A percentile compares a stretch with the other conserved stretches of the same genome.
Evolutionary conservation across 2,888 invertebrate species (phyloP).

Genomic region (Oligia fasciuncula): DNA sequence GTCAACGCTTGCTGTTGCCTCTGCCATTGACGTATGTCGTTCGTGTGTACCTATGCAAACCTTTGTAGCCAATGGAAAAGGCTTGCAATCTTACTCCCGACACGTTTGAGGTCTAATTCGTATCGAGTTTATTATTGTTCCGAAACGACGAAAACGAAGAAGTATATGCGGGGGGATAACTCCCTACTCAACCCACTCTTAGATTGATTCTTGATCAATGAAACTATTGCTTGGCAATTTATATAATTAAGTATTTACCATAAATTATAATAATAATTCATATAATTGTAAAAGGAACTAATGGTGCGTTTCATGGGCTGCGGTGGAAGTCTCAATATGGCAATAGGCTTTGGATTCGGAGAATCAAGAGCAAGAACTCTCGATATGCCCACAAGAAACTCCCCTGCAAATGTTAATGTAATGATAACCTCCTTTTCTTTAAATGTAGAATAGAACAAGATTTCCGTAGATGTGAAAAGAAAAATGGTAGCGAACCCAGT

Average conservation of each 20-base stretch:
- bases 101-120: not conserved
- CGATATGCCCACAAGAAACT: conserved; percentile 7
- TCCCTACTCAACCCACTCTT: not conserved
- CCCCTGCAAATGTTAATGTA: conserved; percentile 17
- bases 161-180: not conserved
- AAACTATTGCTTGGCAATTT: not conserved
- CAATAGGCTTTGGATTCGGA: conserved; percentile 46
- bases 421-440: not conserved
- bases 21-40: too few species aligned
- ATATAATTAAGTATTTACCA: not conserved
- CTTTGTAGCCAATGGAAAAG: not conserved
- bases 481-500: not conserved
- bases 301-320: conserved; percentile 50
- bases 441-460: not conserved
- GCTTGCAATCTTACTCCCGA: not conserved
- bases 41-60: too few species aligned
- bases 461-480: not conserved
- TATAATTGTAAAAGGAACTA: conserved; percentile 37
- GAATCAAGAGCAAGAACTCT: conserved; percentile 16
- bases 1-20: too few species aligned
- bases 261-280: too few species aligned
- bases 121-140: not conserved
- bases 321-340: conserved; percentile 34
- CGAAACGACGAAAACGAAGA: not conserved
- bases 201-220: not conserved